These are phyloP conservation scores for Melanotaenia parkinsoni DNA, from an alignment of 2,797 vertebrate species.

Conservation along the genomic window DNA sequence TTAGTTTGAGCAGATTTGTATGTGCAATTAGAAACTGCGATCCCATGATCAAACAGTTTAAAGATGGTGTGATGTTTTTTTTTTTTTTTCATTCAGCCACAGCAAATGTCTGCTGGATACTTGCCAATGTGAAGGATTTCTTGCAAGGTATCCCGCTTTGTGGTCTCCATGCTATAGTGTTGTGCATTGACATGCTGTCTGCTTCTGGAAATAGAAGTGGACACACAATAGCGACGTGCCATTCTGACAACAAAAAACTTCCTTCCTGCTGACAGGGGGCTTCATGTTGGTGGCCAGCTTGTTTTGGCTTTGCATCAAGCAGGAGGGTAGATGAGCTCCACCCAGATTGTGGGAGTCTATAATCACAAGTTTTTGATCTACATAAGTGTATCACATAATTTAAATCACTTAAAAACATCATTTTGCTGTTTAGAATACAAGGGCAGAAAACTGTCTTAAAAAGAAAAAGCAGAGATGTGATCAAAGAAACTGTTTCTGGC, in stretches of 20 bases:
- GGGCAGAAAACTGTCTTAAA: neutral
- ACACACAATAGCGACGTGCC: conserved; percentile 56
- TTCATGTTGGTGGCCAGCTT: conserved; percentile 41
- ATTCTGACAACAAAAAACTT: conserved; percentile 71
- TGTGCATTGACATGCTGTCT: conserved; percentile 35
- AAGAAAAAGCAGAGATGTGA: neutral
- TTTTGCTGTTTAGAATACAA: neutral
- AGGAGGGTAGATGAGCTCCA: conserved; percentile 38
- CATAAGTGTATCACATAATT: neutral
- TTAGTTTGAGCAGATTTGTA: conserved; percentile 27
- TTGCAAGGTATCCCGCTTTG: conserved; percentile 3
- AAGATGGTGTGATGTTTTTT: conserved; percentile 2
- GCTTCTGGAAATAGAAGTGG: conserved; percentile 50
- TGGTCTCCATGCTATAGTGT: conserved; percentile 4
- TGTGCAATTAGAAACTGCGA: conserved; percentile 35
- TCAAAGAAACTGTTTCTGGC: conserved; percentile 9
- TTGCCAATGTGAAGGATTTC: conserved; percentile 12
- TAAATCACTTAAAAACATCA: neutral
- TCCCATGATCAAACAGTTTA: conserved; percentile 19
- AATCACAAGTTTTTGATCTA: neutral
- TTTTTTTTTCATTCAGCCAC: neutral
- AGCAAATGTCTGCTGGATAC: conserved; percentile 14
- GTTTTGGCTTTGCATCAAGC: conserved; percentile 66
- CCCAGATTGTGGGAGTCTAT: conserved; percentile 61
- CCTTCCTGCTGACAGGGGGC: conserved; percentile 66